Evolutionary conservation across 2,797 vertebrate genomes (phyloP), one percentile per base, ranked within the genome.

Genomic region (Percopsis omiscomaycus): DNA sequence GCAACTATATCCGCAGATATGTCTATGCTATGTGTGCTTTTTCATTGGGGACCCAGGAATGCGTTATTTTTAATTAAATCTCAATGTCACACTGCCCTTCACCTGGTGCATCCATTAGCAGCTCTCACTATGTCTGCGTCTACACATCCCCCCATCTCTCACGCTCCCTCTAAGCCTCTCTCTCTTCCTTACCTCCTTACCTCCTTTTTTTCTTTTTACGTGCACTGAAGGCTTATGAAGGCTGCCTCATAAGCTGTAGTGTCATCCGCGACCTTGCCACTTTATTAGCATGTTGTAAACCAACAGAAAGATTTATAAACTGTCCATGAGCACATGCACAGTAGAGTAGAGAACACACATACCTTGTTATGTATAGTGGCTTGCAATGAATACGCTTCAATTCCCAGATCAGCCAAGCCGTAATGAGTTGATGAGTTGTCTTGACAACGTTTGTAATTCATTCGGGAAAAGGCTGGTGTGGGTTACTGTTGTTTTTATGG

Each of bases 1-100:
- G 66, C 54, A 79, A 49, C 70, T 61, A 78, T 65, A 73, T 56
- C 61, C 13, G 66, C 10, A 77, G 62, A 77, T 63, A 54, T 81
- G 73, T 82, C 82, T 75, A 77, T 84, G 73, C 72, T 81, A 56
- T 3, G 54, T 61, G 48, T 55, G 68, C 64, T 68, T 75, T 70
- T 68, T 83, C 69, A 55, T 54, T 47, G 70, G 81, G 68, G 67
- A 84, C 53, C 8, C 72, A 84, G 85, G 86, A 92, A 89, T 91
- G 83, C 83, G 77, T 79, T 88, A 81, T 71, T 89, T 93, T 91
- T 92, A 91, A 93, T 93, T 93, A 93, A 92, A 82, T 91, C 81
- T 89, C 89, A 92, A 92, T 82, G 93, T 91, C 92, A 89, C 74
- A 16, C 66, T 88, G 90, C 65, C 91, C 92, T 93, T 91, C 86